Conservation (phyloP, 2,888 invertebrate genomes). For the Netelia inedita region DNA sequence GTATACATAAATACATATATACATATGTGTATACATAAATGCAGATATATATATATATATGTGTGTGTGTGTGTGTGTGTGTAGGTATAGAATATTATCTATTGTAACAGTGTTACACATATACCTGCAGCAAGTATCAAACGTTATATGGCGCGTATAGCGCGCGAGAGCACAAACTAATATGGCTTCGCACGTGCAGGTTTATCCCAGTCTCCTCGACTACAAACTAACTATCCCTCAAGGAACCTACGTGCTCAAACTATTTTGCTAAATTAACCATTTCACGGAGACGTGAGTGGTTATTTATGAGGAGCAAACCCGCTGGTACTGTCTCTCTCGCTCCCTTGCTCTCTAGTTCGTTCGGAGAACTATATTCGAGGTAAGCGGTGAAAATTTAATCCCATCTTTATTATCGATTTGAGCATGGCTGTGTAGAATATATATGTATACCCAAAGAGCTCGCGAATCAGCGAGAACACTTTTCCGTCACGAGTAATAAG, state of each 20-base stretch:
- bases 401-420: not conserved
- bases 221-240: constrained; percentile 55
- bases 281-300: constrained; percentile 59
- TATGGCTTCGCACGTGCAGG: constrained; percentile 66
- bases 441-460: not conserved
- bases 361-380: not conserved
- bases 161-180: constrained; percentile 59
- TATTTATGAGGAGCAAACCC: constrained; percentile 61
- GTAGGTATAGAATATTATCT: not conserved
- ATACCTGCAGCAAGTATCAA: constrained; percentile 57
- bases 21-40: not conserved
- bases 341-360: not conserved
- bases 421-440: not conserved
- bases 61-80: no score
- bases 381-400: not conserved
- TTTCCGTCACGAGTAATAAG: no score
- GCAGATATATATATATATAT: constrained; percentile 4
- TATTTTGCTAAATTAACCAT: constrained; percentile 70
- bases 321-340: not conserved
- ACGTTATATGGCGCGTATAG: constrained; percentile 52
- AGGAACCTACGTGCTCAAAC: constrained; percentile 66
- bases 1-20: not conserved
- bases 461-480: no score
- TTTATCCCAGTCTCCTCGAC: constrained; percentile 62
- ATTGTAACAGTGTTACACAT: constrained; percentile 8